These are phyloP conservation scores for Cheiracanthium punctorium DNA, from an alignment of 2,888 invertebrate species.

Conservation along the genomic window DNA sequence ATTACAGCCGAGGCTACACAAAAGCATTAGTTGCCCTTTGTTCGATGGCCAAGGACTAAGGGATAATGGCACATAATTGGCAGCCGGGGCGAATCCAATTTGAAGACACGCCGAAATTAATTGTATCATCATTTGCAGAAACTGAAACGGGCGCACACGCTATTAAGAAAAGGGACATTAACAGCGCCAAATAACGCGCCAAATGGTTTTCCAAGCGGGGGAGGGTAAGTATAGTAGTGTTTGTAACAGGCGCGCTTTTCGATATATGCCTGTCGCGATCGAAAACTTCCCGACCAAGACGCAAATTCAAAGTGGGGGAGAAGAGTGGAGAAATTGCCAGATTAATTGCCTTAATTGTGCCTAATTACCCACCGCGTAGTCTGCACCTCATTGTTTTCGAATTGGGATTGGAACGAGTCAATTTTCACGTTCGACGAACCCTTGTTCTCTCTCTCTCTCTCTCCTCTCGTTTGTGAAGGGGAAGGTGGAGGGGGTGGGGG, in stretches of 20 bases:
- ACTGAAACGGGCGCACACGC: constrained; percentile 53
- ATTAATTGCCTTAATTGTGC: not conserved
- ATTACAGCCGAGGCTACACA: not conserved
- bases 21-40: not conserved
- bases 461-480: too few relatives aligned
- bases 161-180: constrained; percentile 44
- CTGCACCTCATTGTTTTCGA: not conserved
- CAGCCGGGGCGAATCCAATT: constrained; percentile 35
- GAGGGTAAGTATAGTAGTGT: not conserved
- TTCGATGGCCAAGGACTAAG: not conserved
- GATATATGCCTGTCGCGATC: constrained; percentile 43
- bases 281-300: constrained; percentile 15
- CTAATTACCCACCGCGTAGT: not conserved
- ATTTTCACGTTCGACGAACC: not conserved
- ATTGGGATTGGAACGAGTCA: not conserved
- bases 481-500: too few relatives aligned
- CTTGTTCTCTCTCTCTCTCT: too few relatives aligned
- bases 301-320: not conserved
- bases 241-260: constrained; percentile 13
- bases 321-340: not conserved
- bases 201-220: constrained; percentile 41
- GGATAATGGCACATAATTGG: constrained; percentile 64
- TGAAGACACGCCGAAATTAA: constrained; percentile 60
- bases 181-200: constrained; percentile 15
- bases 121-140: constrained; percentile 61